These are phyloP conservation scores for Centropus bengalensis DNA, from an alignment of 2,113 vertebrate species.

Conservation along the genomic window DNA sequence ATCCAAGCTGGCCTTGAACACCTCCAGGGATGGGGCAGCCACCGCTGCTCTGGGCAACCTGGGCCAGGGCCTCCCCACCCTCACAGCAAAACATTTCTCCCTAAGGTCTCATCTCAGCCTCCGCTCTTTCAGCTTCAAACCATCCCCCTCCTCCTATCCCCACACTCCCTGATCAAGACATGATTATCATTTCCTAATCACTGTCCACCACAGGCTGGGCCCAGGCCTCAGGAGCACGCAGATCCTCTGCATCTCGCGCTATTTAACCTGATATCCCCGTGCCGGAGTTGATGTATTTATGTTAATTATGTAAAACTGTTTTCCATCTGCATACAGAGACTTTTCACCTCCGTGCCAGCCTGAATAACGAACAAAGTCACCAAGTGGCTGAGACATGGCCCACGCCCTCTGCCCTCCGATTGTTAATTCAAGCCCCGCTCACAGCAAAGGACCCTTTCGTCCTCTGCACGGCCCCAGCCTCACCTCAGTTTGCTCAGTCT, in stretches of 20 bases:
- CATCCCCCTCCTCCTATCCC: no score
- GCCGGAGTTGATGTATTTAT: constrained; percentile 1
- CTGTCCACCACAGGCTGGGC: background rate
- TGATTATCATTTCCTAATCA: background rate
- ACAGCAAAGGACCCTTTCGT: background rate
- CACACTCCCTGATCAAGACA: no score
- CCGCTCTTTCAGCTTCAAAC: no score
- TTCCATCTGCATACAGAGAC: constrained; percentile 2
- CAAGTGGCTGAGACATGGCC: background rate
- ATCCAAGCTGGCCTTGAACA: no score
- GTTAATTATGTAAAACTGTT: constrained; percentile 32
- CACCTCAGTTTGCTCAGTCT: background rate
- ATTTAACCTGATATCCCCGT: background rate
- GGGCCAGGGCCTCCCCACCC: no score
- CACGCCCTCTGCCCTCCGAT: background rate
- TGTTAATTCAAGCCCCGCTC: background rate
- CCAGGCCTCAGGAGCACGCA: background rate
- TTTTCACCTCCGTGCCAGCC: constrained; percentile 6
- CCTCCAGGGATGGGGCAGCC: no score
- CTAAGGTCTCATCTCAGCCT: no score
- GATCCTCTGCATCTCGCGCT: background rate
- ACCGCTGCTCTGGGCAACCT: no score
- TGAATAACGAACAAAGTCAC: background rate
- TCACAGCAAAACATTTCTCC: no score
- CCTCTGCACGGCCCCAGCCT: background rate